A percentile compares a stretch with the other conserved stretches of the same genome.
These are phyloP conservation scores for Drosophila niveifrons DNA, from an alignment of 2,888 invertebrate genomes.

Conservation along the genomic window DNA sequence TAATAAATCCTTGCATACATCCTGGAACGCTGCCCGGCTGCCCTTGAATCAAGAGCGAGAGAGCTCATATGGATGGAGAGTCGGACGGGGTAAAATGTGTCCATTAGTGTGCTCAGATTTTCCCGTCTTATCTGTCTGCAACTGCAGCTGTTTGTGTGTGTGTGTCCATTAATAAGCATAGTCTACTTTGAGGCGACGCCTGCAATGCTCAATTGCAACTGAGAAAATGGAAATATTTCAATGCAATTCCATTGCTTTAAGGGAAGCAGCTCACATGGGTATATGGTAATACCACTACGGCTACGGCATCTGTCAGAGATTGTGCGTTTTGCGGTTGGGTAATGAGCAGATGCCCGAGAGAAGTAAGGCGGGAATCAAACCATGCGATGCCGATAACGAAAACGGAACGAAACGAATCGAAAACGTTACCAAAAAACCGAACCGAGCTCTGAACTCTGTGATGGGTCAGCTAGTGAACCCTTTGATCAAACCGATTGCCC, in stretches of 20 bases:
- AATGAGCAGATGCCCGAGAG: slow-evolving; percentile 51
- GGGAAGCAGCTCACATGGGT: slow-evolving; percentile 2
- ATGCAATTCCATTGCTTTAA: slow-evolving; percentile 38
- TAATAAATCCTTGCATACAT: slow-evolving; percentile 41
- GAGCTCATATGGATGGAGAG: slow-evolving; percentile 11
- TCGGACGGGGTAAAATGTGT: slow-evolving; percentile 38
- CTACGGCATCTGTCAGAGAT: slow-evolving; percentile 44
- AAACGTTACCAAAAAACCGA: slow-evolving; percentile 18
- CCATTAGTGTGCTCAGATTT: slow-evolving; percentile 50
- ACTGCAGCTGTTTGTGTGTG: slow-evolving; percentile 15
- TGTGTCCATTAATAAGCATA: slow-evolving; percentile 60
- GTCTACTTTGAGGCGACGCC: slow-evolving; percentile 52
- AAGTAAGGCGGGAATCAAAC: not conserved
- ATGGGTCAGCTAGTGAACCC: slow-evolving; percentile 17
- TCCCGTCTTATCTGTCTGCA: slow-evolving; percentile 30
- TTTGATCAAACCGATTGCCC: slow-evolving; percentile 49
- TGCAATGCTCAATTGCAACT: slow-evolving; percentile 48
- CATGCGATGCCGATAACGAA: not conserved
- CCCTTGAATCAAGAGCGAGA: slow-evolving; percentile 2
- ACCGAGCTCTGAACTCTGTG: not conserved
- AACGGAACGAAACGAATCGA: slow-evolving; percentile 10
- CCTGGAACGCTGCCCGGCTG: slow-evolving; percentile 7
- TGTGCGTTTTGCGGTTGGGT: slow-evolving; percentile 61
- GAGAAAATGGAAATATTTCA: slow-evolving; percentile 20
- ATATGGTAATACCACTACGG: slow-evolving; percentile 1